phyloP scores from a whole-genome alignment of 2,888 invertebrate species.

The Oscheius sp. region DNA sequence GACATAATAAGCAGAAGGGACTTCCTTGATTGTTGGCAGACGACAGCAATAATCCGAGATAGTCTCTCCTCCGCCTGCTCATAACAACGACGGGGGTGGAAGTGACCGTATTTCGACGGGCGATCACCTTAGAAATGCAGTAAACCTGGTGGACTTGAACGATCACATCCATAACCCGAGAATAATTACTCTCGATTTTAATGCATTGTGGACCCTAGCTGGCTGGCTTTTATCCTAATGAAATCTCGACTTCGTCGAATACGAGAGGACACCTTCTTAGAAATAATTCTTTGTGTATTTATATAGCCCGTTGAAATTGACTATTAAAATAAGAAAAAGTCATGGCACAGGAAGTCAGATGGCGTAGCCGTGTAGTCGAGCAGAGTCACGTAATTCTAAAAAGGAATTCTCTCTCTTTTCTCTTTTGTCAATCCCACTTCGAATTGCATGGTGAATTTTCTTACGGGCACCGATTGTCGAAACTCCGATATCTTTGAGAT shows the following conservation, averaged over 20 bases:
- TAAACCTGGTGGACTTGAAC: too few relatives aligned
- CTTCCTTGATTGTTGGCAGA: too few relatives aligned
- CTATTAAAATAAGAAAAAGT: neutral
- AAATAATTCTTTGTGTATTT: neutral
- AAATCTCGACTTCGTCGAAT: neutral
- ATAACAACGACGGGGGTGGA: too few relatives aligned
- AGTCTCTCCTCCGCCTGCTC: too few relatives aligned
- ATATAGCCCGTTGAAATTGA: constrained; percentile 6
- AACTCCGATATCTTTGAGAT: constrained; percentile 70
- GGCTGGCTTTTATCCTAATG: constrained; percentile 23
- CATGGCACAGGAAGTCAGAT: constrained; percentile 21
- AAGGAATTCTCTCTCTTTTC: neutral
- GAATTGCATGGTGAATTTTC: constrained; percentile 71
- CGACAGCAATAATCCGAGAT: too few relatives aligned
- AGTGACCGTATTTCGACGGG: too few relatives aligned
- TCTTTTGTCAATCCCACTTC: constrained; percentile 50
- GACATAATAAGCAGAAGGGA: too few relatives aligned
- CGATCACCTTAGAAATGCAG: too few relatives aligned
- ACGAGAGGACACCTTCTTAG: neutral
- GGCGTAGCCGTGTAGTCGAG: constrained; percentile 57
- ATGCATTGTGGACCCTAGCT: neutral
- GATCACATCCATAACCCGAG: too few relatives aligned
- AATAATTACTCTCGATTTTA: neutral
- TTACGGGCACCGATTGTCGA: constrained; percentile 71
- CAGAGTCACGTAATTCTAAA: constrained; percentile 69